Evolutionary conservation across 2,113 vertebrate genomes (phyloP).

Genomic region (Scatophagus argus): DNA sequence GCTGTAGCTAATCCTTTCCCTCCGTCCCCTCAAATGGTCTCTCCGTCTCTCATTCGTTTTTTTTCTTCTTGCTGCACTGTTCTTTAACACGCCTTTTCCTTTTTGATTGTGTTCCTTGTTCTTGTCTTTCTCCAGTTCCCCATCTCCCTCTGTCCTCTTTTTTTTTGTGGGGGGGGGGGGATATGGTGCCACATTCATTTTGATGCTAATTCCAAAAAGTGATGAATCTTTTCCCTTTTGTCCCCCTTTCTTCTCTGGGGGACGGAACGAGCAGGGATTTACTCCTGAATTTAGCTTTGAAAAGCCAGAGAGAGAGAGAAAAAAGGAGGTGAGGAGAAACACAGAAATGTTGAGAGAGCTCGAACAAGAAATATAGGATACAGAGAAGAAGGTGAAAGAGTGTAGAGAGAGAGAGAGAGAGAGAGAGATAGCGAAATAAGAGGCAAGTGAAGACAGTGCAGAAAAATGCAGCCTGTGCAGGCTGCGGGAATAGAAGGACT

Average conservation of each 20-base stretch:
- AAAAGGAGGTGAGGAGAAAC: constrained; percentile 10
- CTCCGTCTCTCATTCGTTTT: constrained; percentile 71
- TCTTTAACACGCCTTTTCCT: constrained; percentile 69
- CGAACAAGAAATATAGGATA: constrained; percentile 40
- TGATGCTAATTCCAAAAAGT: constrained; percentile 88
- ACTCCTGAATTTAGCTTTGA: constrained; percentile 78
- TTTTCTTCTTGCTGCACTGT: constrained; percentile 58
- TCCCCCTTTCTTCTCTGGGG: constrained; percentile 72
- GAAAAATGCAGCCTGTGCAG: constrained; percentile 1
- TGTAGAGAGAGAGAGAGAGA: constrained; percentile 1
- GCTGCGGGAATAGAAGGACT: constrained; percentile 23
- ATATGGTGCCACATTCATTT: constrained; percentile 87
- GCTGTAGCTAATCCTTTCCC: constrained; percentile 85
- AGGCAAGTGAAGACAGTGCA: background rate
- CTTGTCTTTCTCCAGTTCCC: constrained; percentile 72
- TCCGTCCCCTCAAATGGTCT: constrained; percentile 82
- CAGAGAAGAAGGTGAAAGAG: constrained; percentile 28
- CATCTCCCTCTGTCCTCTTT: constrained; percentile 59
- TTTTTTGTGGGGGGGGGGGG: constrained; percentile 58
- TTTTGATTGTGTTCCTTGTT: constrained; percentile 73
- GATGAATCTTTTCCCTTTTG: constrained; percentile 87
- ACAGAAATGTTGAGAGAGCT: constrained; percentile 48
- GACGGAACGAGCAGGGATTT: constrained; percentile 76
- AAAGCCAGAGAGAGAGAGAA: constrained; percentile 51
- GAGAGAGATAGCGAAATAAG: constrained; percentile 14